Percentiles rank a stretch among this genome's conserved stretches.
These are phyloP conservation scores for Montifringilla adamsi DNA, from an alignment of 2,113 vertebrate genomes.

Conservation along the genomic window DNA sequence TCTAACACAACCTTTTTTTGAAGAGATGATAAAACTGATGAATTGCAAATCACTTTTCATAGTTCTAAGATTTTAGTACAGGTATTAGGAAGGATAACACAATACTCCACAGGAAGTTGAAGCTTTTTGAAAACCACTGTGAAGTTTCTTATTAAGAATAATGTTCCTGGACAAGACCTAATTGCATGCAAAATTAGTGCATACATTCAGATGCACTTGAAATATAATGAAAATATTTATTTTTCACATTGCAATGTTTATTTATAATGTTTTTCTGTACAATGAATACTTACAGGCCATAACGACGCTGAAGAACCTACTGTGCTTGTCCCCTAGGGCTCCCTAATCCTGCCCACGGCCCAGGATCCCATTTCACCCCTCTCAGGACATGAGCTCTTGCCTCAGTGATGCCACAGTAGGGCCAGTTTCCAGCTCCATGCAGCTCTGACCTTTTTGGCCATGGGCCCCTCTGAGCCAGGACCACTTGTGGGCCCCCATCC, in stretches of 20 bases:
- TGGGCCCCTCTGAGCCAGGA: not conserved
- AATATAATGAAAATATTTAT: not conserved
- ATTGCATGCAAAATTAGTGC: not conserved
- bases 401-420: not conserved
- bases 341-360: rapidly evolving
- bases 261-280: not conserved
- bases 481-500: rapidly evolving
- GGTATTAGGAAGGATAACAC: slow-evolving; percentile 16
- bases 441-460: rapidly evolving
- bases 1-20: slow-evolving; percentile 8
- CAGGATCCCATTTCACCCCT: not conserved
- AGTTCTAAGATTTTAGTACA: slow-evolving; percentile 12
- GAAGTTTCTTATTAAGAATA: not conserved
- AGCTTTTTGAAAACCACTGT: not conserved
- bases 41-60: slow-evolving; percentile 50
- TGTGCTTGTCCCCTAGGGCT: rapidly evolving
- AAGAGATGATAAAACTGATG: slow-evolving; percentile 45
- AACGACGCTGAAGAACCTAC: not conserved
- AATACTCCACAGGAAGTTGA: not conserved
- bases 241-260: not conserved
- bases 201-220: not conserved
- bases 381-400: not conserved
- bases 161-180: not conserved
- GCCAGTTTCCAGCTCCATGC: not conserved
- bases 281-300: not conserved